Percentiles rank a stretch among this genome's conserved stretches.
Conservation (phyloP, 2,797 vertebrate genomes). For the Lagorchestes hirsutus region DNA sequence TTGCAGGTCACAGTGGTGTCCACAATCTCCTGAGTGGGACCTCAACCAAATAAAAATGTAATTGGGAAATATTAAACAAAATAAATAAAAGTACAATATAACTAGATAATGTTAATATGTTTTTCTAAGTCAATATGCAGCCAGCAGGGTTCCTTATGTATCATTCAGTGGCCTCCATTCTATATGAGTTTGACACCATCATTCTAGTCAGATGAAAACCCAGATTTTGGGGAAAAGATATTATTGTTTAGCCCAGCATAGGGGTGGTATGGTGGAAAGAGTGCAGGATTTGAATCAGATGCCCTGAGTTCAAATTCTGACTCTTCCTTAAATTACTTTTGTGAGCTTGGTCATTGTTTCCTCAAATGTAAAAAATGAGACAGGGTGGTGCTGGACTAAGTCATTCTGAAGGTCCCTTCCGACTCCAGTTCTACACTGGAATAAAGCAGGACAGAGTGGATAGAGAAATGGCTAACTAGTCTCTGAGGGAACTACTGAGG, state of each 20-base stretch:
- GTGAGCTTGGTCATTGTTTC: not conserved
- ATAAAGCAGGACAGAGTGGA: not conserved
- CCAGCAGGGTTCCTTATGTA: not conserved
- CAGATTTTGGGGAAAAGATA: not conserved
- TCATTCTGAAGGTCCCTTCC: not conserved
- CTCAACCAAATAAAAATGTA: not conserved
- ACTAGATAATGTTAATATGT: not conserved
- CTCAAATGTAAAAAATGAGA: not conserved
- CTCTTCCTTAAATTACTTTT: not conserved
- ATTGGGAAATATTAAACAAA: not conserved
- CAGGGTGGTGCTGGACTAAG: not conserved
- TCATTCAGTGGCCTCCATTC: not conserved
- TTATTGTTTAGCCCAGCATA: not conserved
- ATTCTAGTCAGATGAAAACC: not conserved
- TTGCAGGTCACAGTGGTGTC: not conserved
- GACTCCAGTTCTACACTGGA: not conserved
- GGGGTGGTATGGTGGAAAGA: not conserved
- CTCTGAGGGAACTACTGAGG: not conserved
- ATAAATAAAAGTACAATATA: not conserved
- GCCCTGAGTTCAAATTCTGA: slow-evolving; percentile 3
- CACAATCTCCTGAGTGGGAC: not conserved
- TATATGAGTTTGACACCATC: not conserved
- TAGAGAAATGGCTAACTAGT: not conserved
- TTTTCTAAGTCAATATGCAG: not conserved
- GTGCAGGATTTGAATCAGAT: not conserved